A percentile compares a stretch with the other conserved stretches of the same genome.
Evolutionary conservation across 1,140 invertebrate genomes (phyloP).

Genomic region (Drosophila pallidifrons): DNA sequence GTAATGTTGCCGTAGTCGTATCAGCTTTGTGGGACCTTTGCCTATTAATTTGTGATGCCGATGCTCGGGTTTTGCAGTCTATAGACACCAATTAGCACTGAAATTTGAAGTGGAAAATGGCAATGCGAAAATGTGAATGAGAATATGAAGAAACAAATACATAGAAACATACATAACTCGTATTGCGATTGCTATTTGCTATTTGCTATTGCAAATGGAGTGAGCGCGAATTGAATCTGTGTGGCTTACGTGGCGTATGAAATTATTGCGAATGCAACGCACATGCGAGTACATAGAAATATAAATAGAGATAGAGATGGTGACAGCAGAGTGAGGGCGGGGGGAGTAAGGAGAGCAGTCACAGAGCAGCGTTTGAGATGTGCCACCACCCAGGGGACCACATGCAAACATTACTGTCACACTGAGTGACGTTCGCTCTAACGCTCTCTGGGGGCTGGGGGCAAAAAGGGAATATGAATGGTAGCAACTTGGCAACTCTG

Average conservation of each 20-base stretch:
- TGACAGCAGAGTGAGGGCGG: background rate
- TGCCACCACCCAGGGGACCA: slow-evolving; percentile 6
- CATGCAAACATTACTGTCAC: slow-evolving; percentile 41
- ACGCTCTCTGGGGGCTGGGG: background rate
- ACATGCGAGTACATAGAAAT: background rate
- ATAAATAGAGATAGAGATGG: background rate
- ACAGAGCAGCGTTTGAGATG: background rate
- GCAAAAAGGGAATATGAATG: slow-evolving; percentile 9
- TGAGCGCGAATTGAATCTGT: slow-evolving; percentile 37
- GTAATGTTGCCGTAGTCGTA: slow-evolving; percentile 42
- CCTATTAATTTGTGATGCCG: slow-evolving; percentile 45
- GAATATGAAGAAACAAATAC: slow-evolving; percentile 1
- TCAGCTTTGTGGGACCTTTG: slow-evolving; percentile 18
- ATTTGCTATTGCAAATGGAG: background rate
- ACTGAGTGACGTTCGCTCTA: slow-evolving; percentile 18
- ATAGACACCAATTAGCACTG: slow-evolving; percentile 51
- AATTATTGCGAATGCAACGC: slow-evolving; percentile 39
- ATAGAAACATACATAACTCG: slow-evolving; percentile 16
- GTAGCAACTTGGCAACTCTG: slow-evolving; percentile 34
- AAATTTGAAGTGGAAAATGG: slow-evolving; percentile 33
- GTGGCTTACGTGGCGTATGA: slow-evolving; percentile 16
- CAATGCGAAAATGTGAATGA: slow-evolving; percentile 1
- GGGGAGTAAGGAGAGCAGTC: too few species aligned
- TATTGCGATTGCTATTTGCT: background rate
- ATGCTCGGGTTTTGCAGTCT: slow-evolving; percentile 31